A percentile compares a stretch with the other conserved stretches of the same genome.
These are phyloP conservation scores for Eulemur albifrons DNA, from an alignment of 2,797 vertebrate species.

Conservation along the genomic window DNA sequence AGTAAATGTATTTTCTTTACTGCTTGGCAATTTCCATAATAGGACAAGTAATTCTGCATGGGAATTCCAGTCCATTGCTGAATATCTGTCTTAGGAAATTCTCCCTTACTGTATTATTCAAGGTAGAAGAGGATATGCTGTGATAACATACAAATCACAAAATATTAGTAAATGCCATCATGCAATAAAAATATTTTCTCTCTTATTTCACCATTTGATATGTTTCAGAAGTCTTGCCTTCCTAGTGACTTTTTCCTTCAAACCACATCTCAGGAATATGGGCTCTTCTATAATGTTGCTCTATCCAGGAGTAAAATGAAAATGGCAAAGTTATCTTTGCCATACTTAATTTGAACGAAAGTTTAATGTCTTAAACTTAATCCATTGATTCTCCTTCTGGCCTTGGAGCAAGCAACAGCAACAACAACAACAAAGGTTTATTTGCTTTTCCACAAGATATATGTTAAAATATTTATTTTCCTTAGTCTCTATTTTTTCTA, in stretches of 20 bases:
- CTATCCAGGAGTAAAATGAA: not conserved
- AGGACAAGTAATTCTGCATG: not conserved
- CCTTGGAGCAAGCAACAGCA: not conserved
- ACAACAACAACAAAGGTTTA: not conserved
- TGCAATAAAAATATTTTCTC: not conserved
- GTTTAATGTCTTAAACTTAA: not conserved
- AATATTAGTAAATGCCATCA: not conserved
- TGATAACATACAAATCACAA: not conserved
- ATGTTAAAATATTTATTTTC: not conserved
- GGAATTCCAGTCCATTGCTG: not conserved
- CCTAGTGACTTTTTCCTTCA: not conserved
- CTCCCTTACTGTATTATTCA: not conserved
- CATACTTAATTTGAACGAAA: not conserved
- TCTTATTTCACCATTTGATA: not conserved
- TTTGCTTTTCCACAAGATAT: not conserved
- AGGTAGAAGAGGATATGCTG: not conserved
- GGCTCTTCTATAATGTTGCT: not conserved
- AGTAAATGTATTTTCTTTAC: not conserved
- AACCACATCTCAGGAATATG: not conserved
- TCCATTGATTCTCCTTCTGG: not conserved
- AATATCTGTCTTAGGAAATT: not conserved
- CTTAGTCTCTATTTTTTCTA: not conserved
- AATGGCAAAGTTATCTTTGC: not conserved
- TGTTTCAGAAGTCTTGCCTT: not conserved
- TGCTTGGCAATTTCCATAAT: not conserved